phyloP scores from a whole-genome alignment of 2,113 vertebrate species.

The Tamias sibiricus region DNA sequence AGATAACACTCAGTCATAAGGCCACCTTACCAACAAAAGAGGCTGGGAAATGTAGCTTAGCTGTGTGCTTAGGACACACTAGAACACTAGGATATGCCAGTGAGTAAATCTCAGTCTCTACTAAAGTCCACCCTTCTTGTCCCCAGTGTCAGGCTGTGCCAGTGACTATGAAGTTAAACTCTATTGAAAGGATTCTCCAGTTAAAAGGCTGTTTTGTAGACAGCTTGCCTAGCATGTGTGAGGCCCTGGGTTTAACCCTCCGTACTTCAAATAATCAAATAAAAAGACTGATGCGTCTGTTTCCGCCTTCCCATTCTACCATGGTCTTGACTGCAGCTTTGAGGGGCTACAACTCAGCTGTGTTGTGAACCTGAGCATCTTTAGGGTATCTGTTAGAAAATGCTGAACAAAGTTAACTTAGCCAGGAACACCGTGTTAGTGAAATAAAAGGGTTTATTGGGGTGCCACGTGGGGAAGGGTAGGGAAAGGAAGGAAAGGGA shows the following conservation, averaged over 20 bases:
- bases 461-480: too few relatives aligned
- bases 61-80: not conserved
- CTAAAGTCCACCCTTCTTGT: not conserved
- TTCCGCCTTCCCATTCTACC: not conserved
- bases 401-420: too few relatives aligned
- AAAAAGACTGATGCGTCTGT: not conserved
- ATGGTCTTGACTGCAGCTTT: not conserved
- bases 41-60: not conserved
- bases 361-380: not conserved
- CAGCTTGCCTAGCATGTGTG: too few relatives aligned
- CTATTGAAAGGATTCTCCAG: not conserved
- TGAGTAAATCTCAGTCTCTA: not conserved
- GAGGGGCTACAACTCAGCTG: not conserved
- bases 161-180: slow-evolving; percentile 18
- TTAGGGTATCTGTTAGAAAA: too few relatives aligned
- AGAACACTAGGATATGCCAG: not conserved
- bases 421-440: too few relatives aligned
- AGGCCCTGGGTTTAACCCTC: too few relatives aligned
- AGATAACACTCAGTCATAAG: not conserved
- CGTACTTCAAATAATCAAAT: too few relatives aligned
- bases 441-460: too few relatives aligned
- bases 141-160: not conserved
- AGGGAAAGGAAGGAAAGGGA: too few relatives aligned
- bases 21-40: not conserved
- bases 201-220: not conserved